A percentile compares a stretch with the other conserved stretches of the same genome.
phyloP scores from a whole-genome alignment of 2,113 vertebrate genomes.

The Myotis lucifugus region DNA sequence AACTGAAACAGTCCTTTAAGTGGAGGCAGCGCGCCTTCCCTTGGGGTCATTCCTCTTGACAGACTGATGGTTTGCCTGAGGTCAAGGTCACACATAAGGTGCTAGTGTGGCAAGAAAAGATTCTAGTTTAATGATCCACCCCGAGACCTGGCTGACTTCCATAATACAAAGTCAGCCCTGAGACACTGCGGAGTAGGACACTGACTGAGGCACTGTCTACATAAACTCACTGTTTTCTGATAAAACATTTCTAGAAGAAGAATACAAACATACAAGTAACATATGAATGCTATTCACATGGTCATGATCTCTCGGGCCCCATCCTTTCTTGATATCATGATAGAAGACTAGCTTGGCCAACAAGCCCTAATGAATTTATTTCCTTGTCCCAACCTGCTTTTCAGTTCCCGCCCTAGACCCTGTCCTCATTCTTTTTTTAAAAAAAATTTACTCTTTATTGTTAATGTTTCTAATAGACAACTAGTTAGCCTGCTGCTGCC shows the following conservation, averaged over 20 bases:
- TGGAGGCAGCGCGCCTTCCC: background rate
- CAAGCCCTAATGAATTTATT: background rate
- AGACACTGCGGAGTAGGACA: background rate
- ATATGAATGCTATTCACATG: background rate
- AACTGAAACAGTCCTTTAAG: background rate
- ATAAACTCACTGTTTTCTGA: background rate
- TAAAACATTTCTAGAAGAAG: slow-evolving; percentile 22
- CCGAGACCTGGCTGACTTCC: slow-evolving; percentile 53
- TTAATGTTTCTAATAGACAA: background rate
- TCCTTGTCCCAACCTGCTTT: background rate
- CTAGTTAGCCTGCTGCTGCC: background rate
- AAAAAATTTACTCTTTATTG: background rate
- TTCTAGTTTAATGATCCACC: slow-evolving; percentile 53
- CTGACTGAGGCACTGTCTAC: background rate
- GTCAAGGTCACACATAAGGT: slow-evolving; percentile 53
- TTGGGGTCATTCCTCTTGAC: background rate
- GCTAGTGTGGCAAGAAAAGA: slow-evolving; percentile 38
- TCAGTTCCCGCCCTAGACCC: background rate
- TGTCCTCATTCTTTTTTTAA: background rate
- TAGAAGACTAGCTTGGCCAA: background rate
- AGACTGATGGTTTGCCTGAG: background rate
- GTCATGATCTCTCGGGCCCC: background rate
- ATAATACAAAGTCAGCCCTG: slow-evolving; percentile 26
- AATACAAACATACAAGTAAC: background rate
- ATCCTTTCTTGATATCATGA: background rate